Base-by-base conservation (phyloP, 1,140 invertebrate species). In the Bombus waltoni region DNA sequence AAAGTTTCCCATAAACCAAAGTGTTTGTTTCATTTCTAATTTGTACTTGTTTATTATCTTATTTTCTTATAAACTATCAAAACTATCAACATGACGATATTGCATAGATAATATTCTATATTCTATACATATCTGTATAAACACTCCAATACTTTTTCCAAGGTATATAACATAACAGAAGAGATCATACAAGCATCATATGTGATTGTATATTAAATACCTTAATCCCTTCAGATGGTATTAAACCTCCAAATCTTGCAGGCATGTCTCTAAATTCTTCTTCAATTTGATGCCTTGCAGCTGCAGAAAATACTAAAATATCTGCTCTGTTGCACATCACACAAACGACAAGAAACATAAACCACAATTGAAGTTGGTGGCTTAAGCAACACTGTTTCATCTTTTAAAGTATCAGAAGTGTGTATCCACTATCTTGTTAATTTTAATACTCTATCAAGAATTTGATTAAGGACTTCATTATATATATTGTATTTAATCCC, bases 201-300 rank as follows among this genome's bases (percentile, higher is more conserved):
- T 10, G 28, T 15, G 42, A 71, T 65, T 35, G 18, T 53, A 11
- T 22, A 79, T 85, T 32, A 87, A 65, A 88, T 93, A 96, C 96
- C 93, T 94, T 95, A 47, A 96, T 92, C 79, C 96, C 96, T 83
- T 96, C 95, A 11, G 93, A 89, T 44, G 97, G 96, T 87, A 98
- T 93, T 2, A 94, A 83, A 2, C 92, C 93, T 28, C 97, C 97
- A 93, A 98, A 98, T 90, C 94, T 95, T 0, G 97, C 97, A 59
- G 97, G 97, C 92, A 97, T 94, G 92, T 97, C 97, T 87, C 95
- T 95, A 90, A 97, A 97, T 89, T 97, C 97, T 68, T 96, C 96
- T 87, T 96, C 96, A 72, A 97, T 95, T 94, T 97, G 93, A 42
- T 94, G 93, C 65, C 92, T 92, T 13, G 92, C 92, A 25, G 78